phyloP scores from a whole-genome alignment of 1,140 invertebrate genomes.

The roundworm (Caenorhabditis elegans) region DNA sequence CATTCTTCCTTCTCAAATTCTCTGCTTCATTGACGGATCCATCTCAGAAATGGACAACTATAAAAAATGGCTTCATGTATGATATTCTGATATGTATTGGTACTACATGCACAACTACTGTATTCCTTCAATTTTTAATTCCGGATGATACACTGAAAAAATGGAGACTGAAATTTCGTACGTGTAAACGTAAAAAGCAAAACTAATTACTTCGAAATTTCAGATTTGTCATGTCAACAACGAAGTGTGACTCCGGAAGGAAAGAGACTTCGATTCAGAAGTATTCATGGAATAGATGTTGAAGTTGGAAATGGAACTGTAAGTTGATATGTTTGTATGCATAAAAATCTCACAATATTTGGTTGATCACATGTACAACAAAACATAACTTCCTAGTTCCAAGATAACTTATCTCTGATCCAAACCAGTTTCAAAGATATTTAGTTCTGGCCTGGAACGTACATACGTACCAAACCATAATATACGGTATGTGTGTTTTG shows the following conservation, averaged over 20 bases:
- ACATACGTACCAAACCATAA: not conserved
- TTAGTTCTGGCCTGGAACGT: not conserved
- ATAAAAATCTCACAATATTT: no score
- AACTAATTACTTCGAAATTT: not conserved
- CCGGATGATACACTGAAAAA: not conserved
- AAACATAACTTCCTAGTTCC: slow-evolving; percentile 12
- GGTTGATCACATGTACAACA: not conserved
- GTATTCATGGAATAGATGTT: not conserved
- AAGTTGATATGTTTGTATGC: not conserved
- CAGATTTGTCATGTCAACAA: not conserved
- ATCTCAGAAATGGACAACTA: not conserved
- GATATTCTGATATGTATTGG: not conserved
- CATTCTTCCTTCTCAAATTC: not conserved
- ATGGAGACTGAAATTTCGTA: not conserved
- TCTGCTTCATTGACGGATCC: not conserved
- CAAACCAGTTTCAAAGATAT: not conserved
- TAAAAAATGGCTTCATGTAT: not conserved
- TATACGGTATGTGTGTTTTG: not conserved
- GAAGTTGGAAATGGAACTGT: slow-evolving; percentile 13
- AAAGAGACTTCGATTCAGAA: not conserved
- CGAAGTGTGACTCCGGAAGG: not conserved
- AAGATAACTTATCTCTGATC: not conserved
- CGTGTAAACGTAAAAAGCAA: not conserved
- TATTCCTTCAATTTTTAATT: not conserved
- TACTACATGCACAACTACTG: not conserved